These are phyloP conservation scores for Anhinga anhinga DNA, from an alignment of 2,113 vertebrate genomes.

Conservation along the genomic window DNA sequence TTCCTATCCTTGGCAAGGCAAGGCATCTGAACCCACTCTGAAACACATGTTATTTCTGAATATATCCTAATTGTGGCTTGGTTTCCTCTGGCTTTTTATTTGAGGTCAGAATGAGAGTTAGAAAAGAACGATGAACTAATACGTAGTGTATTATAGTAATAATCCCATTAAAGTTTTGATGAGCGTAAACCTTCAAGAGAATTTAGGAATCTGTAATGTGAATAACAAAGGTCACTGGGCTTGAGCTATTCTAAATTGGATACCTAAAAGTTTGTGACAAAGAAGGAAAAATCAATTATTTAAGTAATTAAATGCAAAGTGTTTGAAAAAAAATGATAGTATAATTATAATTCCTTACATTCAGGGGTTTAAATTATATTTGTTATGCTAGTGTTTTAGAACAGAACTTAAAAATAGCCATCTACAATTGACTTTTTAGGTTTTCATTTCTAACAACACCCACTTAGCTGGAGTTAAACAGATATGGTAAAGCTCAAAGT, in stretches of 20 bases:
- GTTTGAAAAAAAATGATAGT: not conserved
- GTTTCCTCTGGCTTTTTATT: slow-evolving; percentile 5
- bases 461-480: not conserved
- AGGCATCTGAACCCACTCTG: not conserved
- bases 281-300: not conserved
- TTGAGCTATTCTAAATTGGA: not conserved
- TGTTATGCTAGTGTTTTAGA: not conserved
- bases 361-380: not conserved
- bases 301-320: not conserved
- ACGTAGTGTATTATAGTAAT: slow-evolving; percentile 1
- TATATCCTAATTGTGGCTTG: not conserved
- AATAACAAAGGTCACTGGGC: not conserved
- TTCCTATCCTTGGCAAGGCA: not conserved
- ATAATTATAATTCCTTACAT: not conserved
- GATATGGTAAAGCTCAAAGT: not conserved
- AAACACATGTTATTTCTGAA: not conserved
- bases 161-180: slow-evolving; percentile 25
- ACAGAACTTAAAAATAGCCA: not conserved
- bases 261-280: not conserved
- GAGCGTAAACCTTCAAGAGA: slow-evolving; percentile 17
- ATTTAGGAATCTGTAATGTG: not conserved
- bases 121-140: slow-evolving; percentile 2
- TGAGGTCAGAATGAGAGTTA: slow-evolving; percentile 31
- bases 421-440: not conserved
- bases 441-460: not conserved